Evolutionary conservation across 2,888 invertebrate species (phyloP), one percentile per base, ranked within the genome.

Genomic region (Eupeodes latifasciatus): DNA sequence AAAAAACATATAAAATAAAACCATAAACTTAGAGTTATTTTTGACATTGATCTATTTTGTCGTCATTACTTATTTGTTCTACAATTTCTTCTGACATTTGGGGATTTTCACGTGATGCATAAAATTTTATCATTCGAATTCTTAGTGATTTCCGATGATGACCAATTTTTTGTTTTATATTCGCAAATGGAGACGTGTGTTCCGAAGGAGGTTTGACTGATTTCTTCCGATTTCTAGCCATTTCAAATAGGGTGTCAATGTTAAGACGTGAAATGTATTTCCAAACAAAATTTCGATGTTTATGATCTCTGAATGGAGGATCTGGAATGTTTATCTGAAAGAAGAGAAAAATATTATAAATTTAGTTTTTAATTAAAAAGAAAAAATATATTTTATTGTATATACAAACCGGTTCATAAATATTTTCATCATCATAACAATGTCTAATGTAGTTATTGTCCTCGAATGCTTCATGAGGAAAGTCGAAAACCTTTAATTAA

Each of bases 361-460:
- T 16, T 57, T 12, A 71, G 67, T 27, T 10, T 61, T 4, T 40
- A 51, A 3, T 12, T 19, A 19, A 19, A 19, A 19, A 19, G 6
- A 57, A 53, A 0, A n/a, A 27, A 57, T 3, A 36, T 19, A 0
- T 1, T 34, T 34, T 69, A 40, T 19, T 2, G n/a, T 19, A 6
- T 55, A 47, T 36, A 85, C 90, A 90, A 75, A 92, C 92, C 85
- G 92, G 91, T 87, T 92, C 92, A 71, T 92, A 92, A 71, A 92
- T 92, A 80, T 92, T 92, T 69, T 92, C 92, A 61, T 91, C 91
- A 5, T 90, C 91, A 40, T 91, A 91, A 5, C 75, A 77, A 19
- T 89, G 79, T n/a, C 67, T 67, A n/a, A 80, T 69, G 36, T 51
- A 14, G 5, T 49, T 79, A 10, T 14, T 51, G 16, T 69, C 81